Conservation (phyloP, 2,113 vertebrate species). For the Paramormyrops kingsleyae region DNA sequence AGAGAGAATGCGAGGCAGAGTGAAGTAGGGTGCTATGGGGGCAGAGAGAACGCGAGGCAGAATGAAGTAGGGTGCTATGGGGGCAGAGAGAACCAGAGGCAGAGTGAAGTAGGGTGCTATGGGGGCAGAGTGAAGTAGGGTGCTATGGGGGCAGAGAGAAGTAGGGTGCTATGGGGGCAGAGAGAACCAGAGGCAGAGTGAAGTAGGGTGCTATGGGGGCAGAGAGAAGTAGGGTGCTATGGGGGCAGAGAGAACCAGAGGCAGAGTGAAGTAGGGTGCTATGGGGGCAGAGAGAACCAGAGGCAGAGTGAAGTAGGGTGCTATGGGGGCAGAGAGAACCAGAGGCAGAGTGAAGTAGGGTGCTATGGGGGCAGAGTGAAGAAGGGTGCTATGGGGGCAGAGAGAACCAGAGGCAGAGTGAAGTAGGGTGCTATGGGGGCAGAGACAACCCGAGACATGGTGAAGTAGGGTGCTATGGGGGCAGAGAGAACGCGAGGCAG, state of each 20-base stretch:
- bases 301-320: background rate
- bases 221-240: background rate
- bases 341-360: background rate
- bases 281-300: background rate
- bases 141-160: too few relatives aligned
- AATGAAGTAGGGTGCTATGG: background rate
- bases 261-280: background rate
- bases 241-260: background rate
- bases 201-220: background rate
- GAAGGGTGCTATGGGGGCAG: background rate
- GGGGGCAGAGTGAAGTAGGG: too few relatives aligned
- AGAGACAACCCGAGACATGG: background rate
- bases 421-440: background rate
- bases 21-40: background rate
- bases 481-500: slow-evolving; percentile 1
- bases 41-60: background rate
- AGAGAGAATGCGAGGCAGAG: background rate
- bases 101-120: background rate
- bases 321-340: background rate
- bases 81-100: background rate
- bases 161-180: too few relatives aligned
- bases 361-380: background rate
- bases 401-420: background rate
- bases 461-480: background rate
- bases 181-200: background rate